These are phyloP conservation scores for Heloderma charlesbogerti DNA, from an alignment of 2,113 vertebrate genomes.

Conservation along the genomic window DNA sequence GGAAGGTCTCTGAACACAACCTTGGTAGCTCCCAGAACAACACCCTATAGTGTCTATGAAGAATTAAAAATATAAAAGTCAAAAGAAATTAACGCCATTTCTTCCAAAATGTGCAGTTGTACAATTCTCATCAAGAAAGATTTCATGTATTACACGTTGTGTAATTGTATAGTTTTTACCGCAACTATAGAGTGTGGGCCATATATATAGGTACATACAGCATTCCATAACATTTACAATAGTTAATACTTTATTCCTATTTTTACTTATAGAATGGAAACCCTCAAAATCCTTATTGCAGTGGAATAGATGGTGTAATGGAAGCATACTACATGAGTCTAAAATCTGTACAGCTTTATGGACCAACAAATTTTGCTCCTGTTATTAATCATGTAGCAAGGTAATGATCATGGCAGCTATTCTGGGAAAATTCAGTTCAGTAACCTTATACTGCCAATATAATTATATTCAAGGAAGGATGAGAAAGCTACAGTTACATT, in stretches of 20 bases:
- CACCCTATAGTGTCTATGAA: too few relatives aligned
- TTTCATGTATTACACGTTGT: not conserved
- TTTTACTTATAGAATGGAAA: conserved; percentile 88
- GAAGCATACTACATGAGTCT: conserved; percentile 96
- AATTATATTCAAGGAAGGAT: not conserved
- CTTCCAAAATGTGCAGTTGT: not conserved
- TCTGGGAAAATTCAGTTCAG: not conserved
- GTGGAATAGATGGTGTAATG: conserved; percentile 94
- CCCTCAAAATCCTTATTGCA: conserved; percentile 95
- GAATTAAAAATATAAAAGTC: too few relatives aligned
- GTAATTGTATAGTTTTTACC: too few relatives aligned
- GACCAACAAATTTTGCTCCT: conserved; percentile 97
- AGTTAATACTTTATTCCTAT: conserved; percentile 31
- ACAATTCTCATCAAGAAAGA: not conserved
- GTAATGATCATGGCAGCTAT: conserved; percentile 72
- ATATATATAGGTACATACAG: too few relatives aligned
- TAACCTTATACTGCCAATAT: not conserved
- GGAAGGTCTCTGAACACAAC: not conserved
- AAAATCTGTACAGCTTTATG: conserved; percentile 93
- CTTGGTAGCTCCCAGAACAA: not conserved
- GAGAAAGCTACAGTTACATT: not conserved
- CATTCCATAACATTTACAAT: not conserved
- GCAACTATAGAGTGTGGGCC: too few relatives aligned
- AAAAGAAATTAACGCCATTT: not conserved
- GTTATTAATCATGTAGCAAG: conserved; percentile 98